Base-by-base conservation (phyloP, 2,113 vertebrate species). In the Channa maculata region DNA sequence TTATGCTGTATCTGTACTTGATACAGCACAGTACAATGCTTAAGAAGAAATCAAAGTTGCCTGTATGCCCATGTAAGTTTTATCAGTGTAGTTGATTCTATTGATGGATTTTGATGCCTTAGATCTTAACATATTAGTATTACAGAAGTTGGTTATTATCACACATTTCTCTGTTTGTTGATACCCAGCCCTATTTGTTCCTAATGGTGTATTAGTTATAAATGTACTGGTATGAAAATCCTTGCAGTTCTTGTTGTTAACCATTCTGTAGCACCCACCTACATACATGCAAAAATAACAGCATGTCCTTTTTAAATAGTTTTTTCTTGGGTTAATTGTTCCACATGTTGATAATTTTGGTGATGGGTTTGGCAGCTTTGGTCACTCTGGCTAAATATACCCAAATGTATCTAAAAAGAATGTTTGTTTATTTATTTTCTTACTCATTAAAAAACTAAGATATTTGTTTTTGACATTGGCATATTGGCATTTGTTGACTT, bases 101-200 rank as follows among this genome's bases (percentile, higher is more conserved):
- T 49, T 8, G n/a, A 51, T 55, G 37, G 3, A 9, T 37, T 55
- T 46, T 7, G 10, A 53, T 59, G 3, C 11, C 14, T 57, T 37
- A 24, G 36, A 63, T 53, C 41, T 38, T 8, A 54, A 39, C 33
- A 52, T 2, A 49, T 34, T 43, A 24, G 2, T 7, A 48, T 14
- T 13, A 5, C 1, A 9, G 12, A 52, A 53, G 50, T 34, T 1
- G 60, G 3, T 59, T 24, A 5, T n/a, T 50, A 3, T 8, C 10
- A 45, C 4, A 45, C 57, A 54, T 50, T 3, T 48, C 33, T 5
- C 4, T 55, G 36, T 68, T 77, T 77, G 48, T 62, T 52, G 67
- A 79, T 84, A 80, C 88, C 80, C 82, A 86, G 85, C 66, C 71
- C 69, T 83, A 46, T 41, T 65, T 66, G 67, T 79, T 62, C 34